Percentiles rank a stretch among this genome's conserved stretches.
These are phyloP conservation scores for Gymnobelideus leadbeateri DNA, from an alignment of 2,113 vertebrate species.

Conservation along the genomic window DNA sequence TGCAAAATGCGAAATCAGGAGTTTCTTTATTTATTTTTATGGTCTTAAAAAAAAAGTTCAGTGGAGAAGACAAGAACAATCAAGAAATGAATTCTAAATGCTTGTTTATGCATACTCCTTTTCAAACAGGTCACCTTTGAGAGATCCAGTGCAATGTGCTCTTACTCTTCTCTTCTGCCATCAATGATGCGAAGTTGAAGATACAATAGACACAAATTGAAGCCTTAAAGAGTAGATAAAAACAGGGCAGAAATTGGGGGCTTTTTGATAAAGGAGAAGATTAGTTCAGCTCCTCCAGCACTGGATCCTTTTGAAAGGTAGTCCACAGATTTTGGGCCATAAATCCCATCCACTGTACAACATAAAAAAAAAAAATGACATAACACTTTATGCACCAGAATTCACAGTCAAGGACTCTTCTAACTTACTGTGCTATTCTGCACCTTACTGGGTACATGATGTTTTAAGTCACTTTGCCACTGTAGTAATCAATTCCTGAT, in stretches of 20 bases:
- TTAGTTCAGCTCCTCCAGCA: not conserved
- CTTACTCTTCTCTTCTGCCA: not conserved
- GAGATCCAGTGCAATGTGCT: not conserved
- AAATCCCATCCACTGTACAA: not conserved
- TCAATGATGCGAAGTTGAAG: not conserved
- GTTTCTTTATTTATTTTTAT: conserved; percentile 51
- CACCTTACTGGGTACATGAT: not conserved
- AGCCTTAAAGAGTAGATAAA: not conserved
- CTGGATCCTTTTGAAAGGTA: not conserved
- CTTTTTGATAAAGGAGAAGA: no score
- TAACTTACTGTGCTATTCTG: no score
- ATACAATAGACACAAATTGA: not conserved
- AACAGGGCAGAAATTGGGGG: not conserved
- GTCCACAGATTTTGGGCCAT: not conserved
- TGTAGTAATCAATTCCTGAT: not conserved
- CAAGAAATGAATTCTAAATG: not conserved
- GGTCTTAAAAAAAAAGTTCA: conserved; percentile 21
- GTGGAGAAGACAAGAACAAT: not conserved
- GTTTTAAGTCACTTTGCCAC: not conserved
- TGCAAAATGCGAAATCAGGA: conserved; percentile 58
- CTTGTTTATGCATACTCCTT: not conserved
- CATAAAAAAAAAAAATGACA: not conserved
- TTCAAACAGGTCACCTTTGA: not conserved
- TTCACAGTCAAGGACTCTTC: no score
- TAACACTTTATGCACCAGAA: not conserved